Evolutionary conservation across 2,888 invertebrate genomes (phyloP), one percentile per base, ranked within the genome.

Genomic region (Epirrhoe tristata): DNA sequence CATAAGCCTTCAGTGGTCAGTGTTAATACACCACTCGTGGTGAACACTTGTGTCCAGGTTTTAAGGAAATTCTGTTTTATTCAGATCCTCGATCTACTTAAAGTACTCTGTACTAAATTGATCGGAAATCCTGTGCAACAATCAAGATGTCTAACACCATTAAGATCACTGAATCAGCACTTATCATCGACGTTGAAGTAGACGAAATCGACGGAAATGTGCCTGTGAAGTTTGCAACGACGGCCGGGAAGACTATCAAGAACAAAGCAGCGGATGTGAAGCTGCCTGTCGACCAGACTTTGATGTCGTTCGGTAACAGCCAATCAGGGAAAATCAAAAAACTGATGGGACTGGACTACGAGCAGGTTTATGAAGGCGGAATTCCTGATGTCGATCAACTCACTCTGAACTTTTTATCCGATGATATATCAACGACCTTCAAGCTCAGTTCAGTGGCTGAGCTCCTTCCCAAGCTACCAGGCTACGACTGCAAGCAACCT

Each of bases 341-440:
- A 12, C 14, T 67, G 10, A 56, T 67, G 51, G 63, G 63, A 6
- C n/a, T 58, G 17, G 50, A 63, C 5, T 67, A 67, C 70, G 82
- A 86, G 10, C 85, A 86, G 66, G 54, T 83, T 5, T 73, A 80
- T 0, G 81, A 81, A 0, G 76, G 77, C 5, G 73, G 64, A 1
- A 87, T 86, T 31, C 88, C 87, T 0, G 78, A 87, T 31, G 70
- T 88, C 0, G 76, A 81, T 39, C 52, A 76, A 2, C 82, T 89
- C 0, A 73, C 82, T 0, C 71, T 89, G 0, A 76, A 78, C 5
- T 87, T 80, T 69, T 74, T 73, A 43, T 76, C 81, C 71, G 85
- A 85, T 4, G 61, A 60, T 0, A 55, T 80, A 31, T 78, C 73
- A 50, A 69, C 80, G 2, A 67, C 76, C 0, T 83, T 79, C 76